Evolutionary conservation across 2,888 invertebrate genomes (phyloP).

Genomic region (Ormyrus thymus): DNA sequence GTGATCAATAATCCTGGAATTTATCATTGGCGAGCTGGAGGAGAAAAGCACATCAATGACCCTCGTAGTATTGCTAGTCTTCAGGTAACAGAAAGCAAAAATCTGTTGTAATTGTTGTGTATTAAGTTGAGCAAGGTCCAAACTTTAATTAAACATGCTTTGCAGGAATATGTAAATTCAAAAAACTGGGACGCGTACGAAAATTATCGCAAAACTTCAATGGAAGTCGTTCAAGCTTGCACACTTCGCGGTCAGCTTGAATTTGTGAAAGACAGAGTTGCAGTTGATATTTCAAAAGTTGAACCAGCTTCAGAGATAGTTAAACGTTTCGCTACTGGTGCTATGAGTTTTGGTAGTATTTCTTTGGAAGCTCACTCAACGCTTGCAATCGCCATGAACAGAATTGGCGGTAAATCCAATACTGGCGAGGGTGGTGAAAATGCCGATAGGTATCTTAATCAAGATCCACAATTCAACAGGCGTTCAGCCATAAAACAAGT

Average conservation of each 20-base stretch:
- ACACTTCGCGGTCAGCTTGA: conserved; percentile 96
- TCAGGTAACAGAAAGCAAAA: conserved; percentile 78
- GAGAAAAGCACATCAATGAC: conserved; percentile 98
- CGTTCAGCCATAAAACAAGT: conserved; percentile 99
- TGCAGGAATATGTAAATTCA: conserved; percentile 89
- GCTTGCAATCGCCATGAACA: conserved; percentile 97
- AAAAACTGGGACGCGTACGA: conserved; percentile 91
- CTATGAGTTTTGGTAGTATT: conserved; percentile 98
- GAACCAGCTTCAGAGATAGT: conserved; percentile 97
- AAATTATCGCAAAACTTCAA: conserved; percentile 88
- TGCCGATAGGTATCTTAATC: conserved; percentile 80
- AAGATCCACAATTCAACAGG: conserved; percentile 87
- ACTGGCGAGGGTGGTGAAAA: conserved; percentile 98
- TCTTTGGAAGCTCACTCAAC: conserved; percentile 97
- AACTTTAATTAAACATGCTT: conserved; percentile 12
- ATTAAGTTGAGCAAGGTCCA: neutral
- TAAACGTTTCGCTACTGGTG: conserved; percentile 91
- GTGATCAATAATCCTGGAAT: conserved; percentile 92
- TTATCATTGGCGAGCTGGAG: conserved; percentile 97
- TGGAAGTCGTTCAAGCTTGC: conserved; percentile 89
- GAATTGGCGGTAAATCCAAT: conserved; percentile 97
- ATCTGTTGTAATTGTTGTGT: neutral
- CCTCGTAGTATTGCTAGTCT: conserved; percentile 86
- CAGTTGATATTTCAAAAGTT: conserved; percentile 90
- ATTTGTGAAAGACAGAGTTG: conserved; percentile 84